Conservation (phyloP, 1,140 invertebrate species). For the Zaprionus davidi region DNA sequence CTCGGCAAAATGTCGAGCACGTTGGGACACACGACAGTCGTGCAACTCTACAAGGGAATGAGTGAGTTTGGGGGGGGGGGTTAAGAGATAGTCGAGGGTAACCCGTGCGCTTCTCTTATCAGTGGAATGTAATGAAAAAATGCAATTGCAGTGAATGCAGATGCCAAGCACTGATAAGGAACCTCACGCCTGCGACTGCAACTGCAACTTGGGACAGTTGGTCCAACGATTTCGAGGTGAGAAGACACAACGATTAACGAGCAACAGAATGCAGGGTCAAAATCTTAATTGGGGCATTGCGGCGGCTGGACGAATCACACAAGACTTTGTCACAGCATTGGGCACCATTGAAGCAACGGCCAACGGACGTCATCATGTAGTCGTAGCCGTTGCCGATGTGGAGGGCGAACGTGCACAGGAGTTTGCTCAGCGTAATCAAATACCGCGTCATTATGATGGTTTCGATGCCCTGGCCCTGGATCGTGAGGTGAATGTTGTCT, state of each 20-base stretch:
- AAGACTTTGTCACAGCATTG: slow-evolving; percentile 92
- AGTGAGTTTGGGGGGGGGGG: background rate
- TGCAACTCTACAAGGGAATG: background rate
- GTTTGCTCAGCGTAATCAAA: slow-evolving; percentile 90
- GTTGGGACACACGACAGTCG: background rate
- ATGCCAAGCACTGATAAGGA: slow-evolving; percentile 59
- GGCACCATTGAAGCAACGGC: slow-evolving; percentile 85
- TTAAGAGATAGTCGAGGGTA: background rate
- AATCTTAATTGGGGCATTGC: slow-evolving; percentile 89
- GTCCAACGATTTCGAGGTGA: slow-evolving; percentile 27
- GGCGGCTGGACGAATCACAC: slow-evolving; percentile 90
- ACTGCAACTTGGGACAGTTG: slow-evolving; percentile 44
- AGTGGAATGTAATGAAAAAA: slow-evolving; percentile 55
- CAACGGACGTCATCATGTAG: slow-evolving; percentile 88
- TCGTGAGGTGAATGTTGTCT: slow-evolving; percentile 91
- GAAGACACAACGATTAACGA: slow-evolving; percentile 10
- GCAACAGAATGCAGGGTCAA: slow-evolving; percentile 54
- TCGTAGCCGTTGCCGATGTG: slow-evolving; percentile 91
- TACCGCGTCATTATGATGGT: slow-evolving; percentile 89
- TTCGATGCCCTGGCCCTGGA: slow-evolving; percentile 91
- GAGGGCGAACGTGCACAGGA: slow-evolving; percentile 88
- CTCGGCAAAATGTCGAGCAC: background rate
- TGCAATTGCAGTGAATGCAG: slow-evolving; percentile 70
- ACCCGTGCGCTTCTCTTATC: slow-evolving; percentile 29
- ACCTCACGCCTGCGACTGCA: slow-evolving; percentile 1